phyloP scores from a whole-genome alignment of 2,888 invertebrate species.

The Allacma fusca region DNA sequence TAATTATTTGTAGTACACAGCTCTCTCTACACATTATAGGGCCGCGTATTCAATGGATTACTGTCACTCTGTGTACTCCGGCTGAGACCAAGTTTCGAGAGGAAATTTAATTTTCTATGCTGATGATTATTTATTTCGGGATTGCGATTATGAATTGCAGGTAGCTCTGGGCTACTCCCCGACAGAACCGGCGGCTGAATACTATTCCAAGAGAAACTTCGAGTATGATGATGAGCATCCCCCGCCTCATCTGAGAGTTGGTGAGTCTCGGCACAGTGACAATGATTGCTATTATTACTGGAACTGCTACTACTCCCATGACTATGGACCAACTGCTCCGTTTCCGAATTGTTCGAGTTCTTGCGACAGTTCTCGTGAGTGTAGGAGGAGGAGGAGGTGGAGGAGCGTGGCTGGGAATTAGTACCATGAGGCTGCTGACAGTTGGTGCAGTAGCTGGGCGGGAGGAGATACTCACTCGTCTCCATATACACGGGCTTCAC shows the following conservation, averaged over 20 bases:
- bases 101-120: conserved; percentile 29
- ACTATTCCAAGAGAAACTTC: conserved; percentile 20
- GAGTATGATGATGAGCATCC: not conserved
- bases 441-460: conserved; percentile 17
- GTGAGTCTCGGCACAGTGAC: conserved; percentile 15
- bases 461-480: conserved; percentile 41
- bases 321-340: conserved; percentile 47
- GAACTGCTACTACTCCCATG: not conserved
- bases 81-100: conserved; percentile 38
- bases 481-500: conserved; percentile 46
- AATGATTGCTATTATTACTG: conserved; percentile 16
- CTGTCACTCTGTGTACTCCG: conserved; percentile 14
- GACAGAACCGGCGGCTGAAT: conserved; percentile 9
- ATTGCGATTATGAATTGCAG: not conserved
- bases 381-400: conserved; percentile 19
- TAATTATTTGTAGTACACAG: not conserved
- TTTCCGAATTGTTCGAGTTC: conserved; percentile 44
- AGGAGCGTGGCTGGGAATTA: not conserved
- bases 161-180: conserved; percentile 21
- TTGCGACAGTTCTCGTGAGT: conserved; percentile 31
- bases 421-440: not conserved
- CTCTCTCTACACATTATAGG: conserved; percentile 20
- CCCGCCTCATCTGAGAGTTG: not conserved
- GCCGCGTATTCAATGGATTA: not conserved
- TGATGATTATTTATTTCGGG: too few relatives aligned